A percentile compares a stretch with the other conserved stretches of the same genome.
These are phyloP conservation scores for Sinopyrophorus schimmeli DNA, from an alignment of 2,888 invertebrate species.

Conservation along the genomic window DNA sequence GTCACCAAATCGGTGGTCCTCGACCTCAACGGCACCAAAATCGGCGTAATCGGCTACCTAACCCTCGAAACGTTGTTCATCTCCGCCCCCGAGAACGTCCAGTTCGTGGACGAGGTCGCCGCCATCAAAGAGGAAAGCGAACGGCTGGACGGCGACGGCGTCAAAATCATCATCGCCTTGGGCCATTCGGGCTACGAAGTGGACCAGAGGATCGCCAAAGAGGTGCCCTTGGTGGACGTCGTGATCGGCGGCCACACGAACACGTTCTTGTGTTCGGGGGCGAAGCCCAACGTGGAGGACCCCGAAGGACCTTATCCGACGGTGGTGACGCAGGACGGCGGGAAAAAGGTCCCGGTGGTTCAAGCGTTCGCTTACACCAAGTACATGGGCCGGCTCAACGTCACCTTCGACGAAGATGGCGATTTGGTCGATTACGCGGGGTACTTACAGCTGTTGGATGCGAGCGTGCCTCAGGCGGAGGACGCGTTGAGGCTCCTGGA, in stretches of 20 bases:
- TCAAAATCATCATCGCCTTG: conserved; percentile 83
- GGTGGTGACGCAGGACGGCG: conserved; percentile 66
- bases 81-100: conserved; percentile 54
- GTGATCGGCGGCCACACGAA: conserved; percentile 92
- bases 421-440: conserved; percentile 70
- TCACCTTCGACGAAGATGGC: conserved; percentile 72
- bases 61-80: conserved; percentile 77
- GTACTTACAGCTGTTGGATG: conserved; percentile 75
- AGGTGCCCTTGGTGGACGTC: conserved; percentile 79
- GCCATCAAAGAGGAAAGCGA: conserved; percentile 69
- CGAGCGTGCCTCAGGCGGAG: conserved; percentile 65
- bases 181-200: conserved; percentile 84
- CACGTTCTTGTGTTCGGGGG: conserved; percentile 83
- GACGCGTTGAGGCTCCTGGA: conserved; percentile 66
- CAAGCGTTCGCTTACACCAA: conserved; percentile 92
- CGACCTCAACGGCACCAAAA: conserved; percentile 63
- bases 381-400: conserved; percentile 78
- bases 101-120: conserved; percentile 67
- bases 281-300: conserved; percentile 68
- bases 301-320: conserved; percentile 79
- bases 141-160: conserved; percentile 63
- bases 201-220: conserved; percentile 75
- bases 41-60: conserved; percentile 86
- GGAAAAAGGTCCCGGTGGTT: conserved; percentile 77
- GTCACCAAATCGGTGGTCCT: conserved; percentile 66